Evolutionary conservation across 1,140 invertebrate species (phyloP), one percentile per base, ranked within the genome.

Genomic region (Pygmarrhopalites habei): DNA sequence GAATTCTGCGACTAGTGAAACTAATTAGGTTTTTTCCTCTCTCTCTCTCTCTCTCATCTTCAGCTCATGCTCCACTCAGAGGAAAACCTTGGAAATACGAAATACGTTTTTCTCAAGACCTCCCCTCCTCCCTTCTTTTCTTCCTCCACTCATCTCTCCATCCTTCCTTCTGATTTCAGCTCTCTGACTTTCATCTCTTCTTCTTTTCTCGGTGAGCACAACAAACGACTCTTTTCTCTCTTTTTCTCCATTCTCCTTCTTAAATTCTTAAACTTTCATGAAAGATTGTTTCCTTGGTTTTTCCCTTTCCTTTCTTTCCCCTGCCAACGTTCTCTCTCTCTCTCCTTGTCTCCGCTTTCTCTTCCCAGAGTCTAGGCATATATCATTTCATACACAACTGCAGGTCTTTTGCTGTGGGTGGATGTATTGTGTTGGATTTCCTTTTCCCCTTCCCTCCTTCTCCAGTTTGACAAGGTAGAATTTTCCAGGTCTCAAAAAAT

Each of bases 1-100:
- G 62, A 64, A 61, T 61, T 52, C 44, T 41, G 32, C 32, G 41
- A 51, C 58, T 61, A 65, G 64, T 66, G 64, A 66, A 66, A 66
- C 64, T 62, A 66, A 62, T 66, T 62, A 62, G 59, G 56, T 62
- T 62, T 62, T 60, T 60, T 57, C 35, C 17, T 49, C 46, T 25
- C 4, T 41, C 19, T 26, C 28, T 49, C 25, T 17, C 26, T 32
- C 46, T 19, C 17, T 21, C 57, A 47, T 58, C 26, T 19, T 58
- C 56, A 5, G 15, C 25, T 32, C 7, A 5, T n/a, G n/a, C n/a
- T n/a, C n/a, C n/a, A n/a, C n/a, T n/a, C n/a, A n/a, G n/a, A n/a
- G n/a, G n/a, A n/a, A n/a, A n/a, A n/a, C n/a, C n/a, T n/a, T n/a
- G n/a, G n/a, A n/a, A n/a, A n/a, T n/a, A n/a, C n/a, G n/a, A n/a